Evolutionary conservation across 2,113 vertebrate species (phyloP), one percentile per base, ranked within the genome.

Genomic region (Tapirus terrestris): DNA sequence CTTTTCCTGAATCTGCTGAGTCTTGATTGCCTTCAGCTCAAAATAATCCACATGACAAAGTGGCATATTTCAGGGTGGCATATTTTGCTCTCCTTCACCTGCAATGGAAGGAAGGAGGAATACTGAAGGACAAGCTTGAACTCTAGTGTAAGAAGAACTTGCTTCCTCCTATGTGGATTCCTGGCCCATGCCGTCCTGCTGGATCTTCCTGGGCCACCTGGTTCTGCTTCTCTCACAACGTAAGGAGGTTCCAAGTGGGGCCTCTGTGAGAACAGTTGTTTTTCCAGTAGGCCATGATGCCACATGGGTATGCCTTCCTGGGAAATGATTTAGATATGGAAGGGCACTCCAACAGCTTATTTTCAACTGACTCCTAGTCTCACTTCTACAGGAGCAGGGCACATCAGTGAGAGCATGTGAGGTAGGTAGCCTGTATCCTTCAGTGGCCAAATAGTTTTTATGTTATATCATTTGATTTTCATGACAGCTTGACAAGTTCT

Each of bases 111-210:
- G 29, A 63, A 27, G 79, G 73, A 6, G 25, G 10, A 4, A 27
- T 75, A 25, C 0, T 4, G 27, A 72, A 83, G 75, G 27, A 56
- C 23, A 81, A 31, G n/a, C 23, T 75, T 17, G 13, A 31, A 31
- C 6, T 65, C 4, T 43, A 29, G 12, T 8, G 36, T 14, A n/a
- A 63, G 76, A 45, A 45, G 68, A 25, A 31, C 5, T 39, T 48
- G 72, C 43, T 36, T 77, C 48, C 27, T 27, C 33, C n/a, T 12
- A 3, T 17, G 29, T 51, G 29, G 6, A 20, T n/a, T 76, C 56
- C 48, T 45, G 58, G 23, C 25, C 12, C 5, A 6, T 0, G 0
- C 31, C 14, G 0, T 65, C 29, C 12, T 67, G 31, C 18, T 3
- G 0, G 65, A 13, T 9, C 36, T 21, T 33, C 3, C 1, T 39